These are phyloP conservation scores for Myiopsitta monachus DNA, from an alignment of 2,113 vertebrate genomes.

Conservation along the genomic window DNA sequence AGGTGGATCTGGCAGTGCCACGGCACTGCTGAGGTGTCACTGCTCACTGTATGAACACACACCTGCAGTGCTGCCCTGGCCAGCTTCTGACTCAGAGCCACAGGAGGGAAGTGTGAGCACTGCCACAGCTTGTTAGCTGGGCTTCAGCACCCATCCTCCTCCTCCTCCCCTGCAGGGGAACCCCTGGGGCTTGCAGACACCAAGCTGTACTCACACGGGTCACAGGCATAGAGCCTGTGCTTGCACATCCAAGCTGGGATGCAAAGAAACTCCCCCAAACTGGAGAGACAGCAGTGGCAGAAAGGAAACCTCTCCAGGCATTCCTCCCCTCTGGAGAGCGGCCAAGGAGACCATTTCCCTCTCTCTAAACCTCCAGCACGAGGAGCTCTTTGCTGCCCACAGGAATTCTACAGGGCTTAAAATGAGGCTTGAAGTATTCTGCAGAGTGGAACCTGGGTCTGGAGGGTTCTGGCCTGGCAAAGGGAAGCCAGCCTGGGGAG, in stretches of 20 bases:
- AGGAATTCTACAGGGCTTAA: background rate
- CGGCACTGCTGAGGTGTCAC: fast-evolving
- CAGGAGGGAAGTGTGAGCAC: fast-evolving
- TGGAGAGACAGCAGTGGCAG: background rate
- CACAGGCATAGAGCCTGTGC: background rate
- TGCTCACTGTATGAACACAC: background rate
- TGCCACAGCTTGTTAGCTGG: background rate
- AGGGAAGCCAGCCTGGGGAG: background rate
- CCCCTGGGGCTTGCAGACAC: background rate
- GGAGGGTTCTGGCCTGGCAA: background rate
- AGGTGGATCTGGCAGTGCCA: background rate
- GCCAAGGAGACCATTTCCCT: background rate
- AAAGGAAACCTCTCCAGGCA: fast-evolving
- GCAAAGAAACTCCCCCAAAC: background rate
- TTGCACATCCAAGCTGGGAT: background rate
- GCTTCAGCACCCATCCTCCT: background rate
- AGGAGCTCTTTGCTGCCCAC: background rate
- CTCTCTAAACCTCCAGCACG: background rate
- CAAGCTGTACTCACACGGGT: fast-evolving
- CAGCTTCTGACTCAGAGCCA: background rate
- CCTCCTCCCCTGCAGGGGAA: background rate
- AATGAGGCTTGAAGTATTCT: background rate
- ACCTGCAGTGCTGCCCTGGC: background rate
- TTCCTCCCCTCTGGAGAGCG: background rate
- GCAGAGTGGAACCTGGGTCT: background rate